Conservation (phyloP, 2,888 invertebrate species). For the Idaea biselata region DNA sequence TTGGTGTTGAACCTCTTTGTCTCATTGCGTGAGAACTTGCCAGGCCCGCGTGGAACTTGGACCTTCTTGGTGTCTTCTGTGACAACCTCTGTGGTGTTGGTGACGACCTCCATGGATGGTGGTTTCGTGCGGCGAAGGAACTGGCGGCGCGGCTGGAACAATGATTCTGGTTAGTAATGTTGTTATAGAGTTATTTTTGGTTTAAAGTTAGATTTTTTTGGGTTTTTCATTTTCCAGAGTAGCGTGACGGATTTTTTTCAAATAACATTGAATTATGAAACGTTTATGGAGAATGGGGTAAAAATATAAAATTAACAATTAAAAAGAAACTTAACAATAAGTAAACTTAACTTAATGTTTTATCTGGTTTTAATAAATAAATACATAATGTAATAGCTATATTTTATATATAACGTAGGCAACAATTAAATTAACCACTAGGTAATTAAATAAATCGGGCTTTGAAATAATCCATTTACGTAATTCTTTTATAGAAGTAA, state of each 20-base stretch:
- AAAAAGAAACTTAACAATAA: no score
- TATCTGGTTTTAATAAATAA: no score
- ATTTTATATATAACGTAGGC: no score
- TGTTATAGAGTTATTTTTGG: neutral
- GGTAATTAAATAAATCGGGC: neutral
- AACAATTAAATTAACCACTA: neutral
- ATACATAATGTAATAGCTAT: no score
- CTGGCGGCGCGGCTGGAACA: conserved; percentile 48
- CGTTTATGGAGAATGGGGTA: no score
- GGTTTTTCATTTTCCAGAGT: no score
- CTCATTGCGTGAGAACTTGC: conserved; percentile 47
- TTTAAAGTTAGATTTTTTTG: neutral
- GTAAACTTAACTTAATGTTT: no score
- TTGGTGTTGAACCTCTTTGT: conserved; percentile 39
- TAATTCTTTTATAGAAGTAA: neutral
- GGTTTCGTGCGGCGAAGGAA: conserved; percentile 71
- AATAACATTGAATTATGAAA: no score
- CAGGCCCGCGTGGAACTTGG: conserved; percentile 41
- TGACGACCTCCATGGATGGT: conserved; percentile 30
- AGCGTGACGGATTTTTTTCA: no score
- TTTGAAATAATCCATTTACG: neutral
- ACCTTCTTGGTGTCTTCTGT: conserved; percentile 41
- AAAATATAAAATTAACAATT: no score
- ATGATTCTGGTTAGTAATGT: conserved; percentile 29
- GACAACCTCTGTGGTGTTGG: conserved; percentile 45